Evolutionary conservation across 2,888 invertebrate genomes (phyloP), one percentile per base, ranked within the genome.

Genomic region (Drosophila recens): DNA sequence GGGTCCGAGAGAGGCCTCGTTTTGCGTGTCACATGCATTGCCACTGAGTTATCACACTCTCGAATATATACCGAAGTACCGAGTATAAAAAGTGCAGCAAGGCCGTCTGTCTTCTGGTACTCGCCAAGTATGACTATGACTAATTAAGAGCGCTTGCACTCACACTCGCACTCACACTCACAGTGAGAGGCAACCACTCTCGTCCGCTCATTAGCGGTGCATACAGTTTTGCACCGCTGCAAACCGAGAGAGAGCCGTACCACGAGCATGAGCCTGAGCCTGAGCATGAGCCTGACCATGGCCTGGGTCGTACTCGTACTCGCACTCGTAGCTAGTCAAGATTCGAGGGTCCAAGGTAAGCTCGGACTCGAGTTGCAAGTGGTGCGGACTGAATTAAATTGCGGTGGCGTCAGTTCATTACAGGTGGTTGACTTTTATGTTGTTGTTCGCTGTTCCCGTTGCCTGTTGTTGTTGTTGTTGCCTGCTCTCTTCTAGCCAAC

Each of bases 321-420:
- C 27, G 27, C 5, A 27, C 27, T 34, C n/a, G 38, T 3, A 27
- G 27, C 27, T 15, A 53, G 38, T 27, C 23, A 51, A 51, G 51
- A 23, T 30, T 38, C 53, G 15, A 43, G 61, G 51, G 64, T 33
- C 43, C 40, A 38, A 36, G 54, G 46, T 52, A 40, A 67, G 62
- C 73, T 52, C 46, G 53, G 43, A 51, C 67, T 75, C 52, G 40
- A 40, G 46, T 62, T 34, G 45, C 59, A 52, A 36, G 52, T 56
- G 74, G 69, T 75, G 73, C 46, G 67, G 80, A 83, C 75, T 84
- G 81, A 81, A 87, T 87, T 89, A 83, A 87, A 89, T 87, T 87
- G 85, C 88, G 90, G 90, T 90, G 90, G 90, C 90, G 90, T 90
- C 90, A 88, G 88, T 89, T 89, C 88, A 87, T 90, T 90, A 88